Percentiles rank a stretch among this genome's conserved stretches.
Evolutionary conservation across 2,888 invertebrate genomes (phyloP).

Genomic region (Ctenicera cuprea): DNA sequence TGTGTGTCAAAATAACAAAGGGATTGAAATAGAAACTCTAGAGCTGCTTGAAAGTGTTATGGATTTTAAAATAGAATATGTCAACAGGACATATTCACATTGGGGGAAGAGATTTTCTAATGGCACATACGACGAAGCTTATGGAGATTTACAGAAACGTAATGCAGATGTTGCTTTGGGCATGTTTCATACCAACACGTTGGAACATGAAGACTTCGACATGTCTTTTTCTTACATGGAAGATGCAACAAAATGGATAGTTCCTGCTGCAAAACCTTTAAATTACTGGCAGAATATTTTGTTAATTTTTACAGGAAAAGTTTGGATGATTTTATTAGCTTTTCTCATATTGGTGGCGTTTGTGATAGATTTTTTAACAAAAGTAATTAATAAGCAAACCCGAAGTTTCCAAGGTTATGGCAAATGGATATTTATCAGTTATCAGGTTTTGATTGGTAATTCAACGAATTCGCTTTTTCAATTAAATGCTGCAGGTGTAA

Average conservation of each 20-base stretch:
- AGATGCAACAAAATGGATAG: constrained; percentile 5
- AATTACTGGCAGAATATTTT: background rate
- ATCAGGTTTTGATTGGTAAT: background rate
- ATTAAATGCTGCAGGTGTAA: too few species aligned
- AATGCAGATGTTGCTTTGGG: background rate
- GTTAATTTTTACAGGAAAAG: background rate
- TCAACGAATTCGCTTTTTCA: background rate
- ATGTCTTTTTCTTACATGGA: constrained; percentile 12
- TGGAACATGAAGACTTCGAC: constrained; percentile 7
- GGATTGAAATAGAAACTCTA: background rate
- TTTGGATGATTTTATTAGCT: background rate
- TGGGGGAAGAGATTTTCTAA: background rate
- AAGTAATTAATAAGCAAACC: background rate
- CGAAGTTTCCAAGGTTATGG: too few species aligned
- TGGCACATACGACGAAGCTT: background rate
- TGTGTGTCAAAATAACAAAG: background rate
- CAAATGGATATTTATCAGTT: background rate
- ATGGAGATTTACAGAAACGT: background rate
- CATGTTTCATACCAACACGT: background rate
- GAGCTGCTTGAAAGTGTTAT: background rate
- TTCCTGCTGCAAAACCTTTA: background rate
- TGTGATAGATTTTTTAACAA: background rate
- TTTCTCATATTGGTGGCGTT: background rate
- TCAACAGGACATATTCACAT: background rate
- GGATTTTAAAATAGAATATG: constrained; percentile 3